Conservation (phyloP, 2,113 vertebrate genomes). For the Hippocampus abdominalis region DNA sequence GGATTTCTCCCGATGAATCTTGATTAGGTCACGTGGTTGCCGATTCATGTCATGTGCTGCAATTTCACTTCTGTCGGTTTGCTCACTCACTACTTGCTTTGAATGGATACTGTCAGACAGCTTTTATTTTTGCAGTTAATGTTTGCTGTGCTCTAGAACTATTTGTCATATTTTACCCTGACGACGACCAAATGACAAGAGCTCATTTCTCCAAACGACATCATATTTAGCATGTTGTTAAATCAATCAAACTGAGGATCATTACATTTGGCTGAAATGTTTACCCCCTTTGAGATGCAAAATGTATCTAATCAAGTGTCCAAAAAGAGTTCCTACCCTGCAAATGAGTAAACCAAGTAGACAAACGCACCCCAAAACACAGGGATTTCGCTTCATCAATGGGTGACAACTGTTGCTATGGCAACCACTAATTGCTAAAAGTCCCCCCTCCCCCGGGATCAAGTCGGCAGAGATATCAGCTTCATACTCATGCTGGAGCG, state of each 20-base stretch:
- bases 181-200: not conserved
- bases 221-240: not conserved
- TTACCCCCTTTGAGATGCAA: not conserved
- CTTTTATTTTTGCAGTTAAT: too few relatives aligned
- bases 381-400: conserved; percentile 11
- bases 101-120: not conserved
- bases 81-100: not conserved
- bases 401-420: conserved; percentile 54
- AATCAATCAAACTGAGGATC: not conserved
- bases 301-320: not conserved
- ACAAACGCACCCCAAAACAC: conserved; percentile 4
- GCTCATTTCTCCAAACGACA: not conserved
- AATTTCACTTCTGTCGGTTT: not conserved
- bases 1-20: not conserved
- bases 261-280: not conserved
- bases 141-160: too few relatives aligned
- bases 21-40: conserved; percentile 6
- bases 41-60: not conserved
- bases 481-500: not conserved
- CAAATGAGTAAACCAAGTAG: not conserved
- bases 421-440: conserved; percentile 53
- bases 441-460: conserved; percentile 14
- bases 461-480: conserved; percentile 9
- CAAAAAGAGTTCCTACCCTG: not conserved
- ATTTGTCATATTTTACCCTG: too few relatives aligned